These are phyloP conservation scores for Astreopora myriophthalma DNA, from an alignment of 64 coral and sea anemone species.

Conservation along the genomic window DNA sequence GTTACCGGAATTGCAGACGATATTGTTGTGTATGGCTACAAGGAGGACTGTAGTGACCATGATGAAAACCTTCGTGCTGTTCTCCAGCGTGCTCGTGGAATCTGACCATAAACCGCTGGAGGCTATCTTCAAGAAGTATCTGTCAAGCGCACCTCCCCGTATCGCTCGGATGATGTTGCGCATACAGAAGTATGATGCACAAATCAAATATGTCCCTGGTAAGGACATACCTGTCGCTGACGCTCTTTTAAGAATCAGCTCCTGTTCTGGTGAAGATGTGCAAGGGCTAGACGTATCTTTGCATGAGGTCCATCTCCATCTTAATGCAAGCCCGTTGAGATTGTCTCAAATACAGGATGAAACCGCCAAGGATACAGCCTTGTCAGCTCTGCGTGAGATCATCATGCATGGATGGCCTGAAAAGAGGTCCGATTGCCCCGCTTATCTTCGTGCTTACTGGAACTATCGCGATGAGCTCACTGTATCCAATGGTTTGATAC, in stretches of 20 bases:
- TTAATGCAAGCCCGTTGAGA: slow-evolving; percentile 32
- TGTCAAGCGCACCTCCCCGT: slow-evolving; percentile 57
- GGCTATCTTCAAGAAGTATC: slow-evolving; percentile 51
- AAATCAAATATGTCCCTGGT: slow-evolving; percentile 55
- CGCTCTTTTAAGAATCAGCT: slow-evolving; percentile 44
- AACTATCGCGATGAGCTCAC: slow-evolving; percentile 63
- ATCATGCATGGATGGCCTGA: slow-evolving; percentile 43
- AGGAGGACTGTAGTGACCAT: no score
- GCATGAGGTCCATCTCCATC: slow-evolving; percentile 21
- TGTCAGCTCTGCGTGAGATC: slow-evolving; percentile 19
- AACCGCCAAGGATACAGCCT: slow-evolving; percentile 5
- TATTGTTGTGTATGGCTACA: no score
- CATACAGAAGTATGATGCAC: slow-evolving; percentile 48
- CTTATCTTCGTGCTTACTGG: slow-evolving; percentile 14
- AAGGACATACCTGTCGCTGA: slow-evolving; percentile 44
- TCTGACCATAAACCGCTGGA: slow-evolving; percentile 18
- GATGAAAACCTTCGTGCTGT: no score
- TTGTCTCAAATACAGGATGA: slow-evolving; percentile 45
- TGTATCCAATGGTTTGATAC: slow-evolving; percentile 28
- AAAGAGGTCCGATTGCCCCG: slow-evolving; percentile 43
- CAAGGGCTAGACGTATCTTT: slow-evolving; percentile 44
- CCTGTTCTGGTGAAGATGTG: slow-evolving; percentile 16
- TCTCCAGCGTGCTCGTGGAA: no score
- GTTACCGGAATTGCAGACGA: no score
- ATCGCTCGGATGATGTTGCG: slow-evolving; percentile 64